Evolutionary conservation across 2,888 invertebrate genomes (phyloP).

Genomic region (Smittia aterrima): DNA sequence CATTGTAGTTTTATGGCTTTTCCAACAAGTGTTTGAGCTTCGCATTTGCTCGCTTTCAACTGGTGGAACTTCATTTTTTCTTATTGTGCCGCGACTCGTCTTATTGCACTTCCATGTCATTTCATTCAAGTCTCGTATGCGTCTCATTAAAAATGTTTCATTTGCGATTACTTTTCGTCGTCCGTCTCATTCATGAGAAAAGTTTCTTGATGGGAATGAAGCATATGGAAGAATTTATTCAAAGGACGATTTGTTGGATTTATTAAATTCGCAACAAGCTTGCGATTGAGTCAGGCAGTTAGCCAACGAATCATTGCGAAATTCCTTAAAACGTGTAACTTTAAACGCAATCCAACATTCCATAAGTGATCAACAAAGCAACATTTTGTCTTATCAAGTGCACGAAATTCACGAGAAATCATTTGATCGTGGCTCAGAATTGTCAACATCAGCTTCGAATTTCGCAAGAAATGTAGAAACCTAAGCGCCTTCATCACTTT

Average conservation of each 20-base stretch:
- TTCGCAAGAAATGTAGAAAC: background rate
- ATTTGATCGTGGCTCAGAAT: background rate
- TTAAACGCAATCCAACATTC: constrained; percentile 5
- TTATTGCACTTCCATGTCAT: background rate
- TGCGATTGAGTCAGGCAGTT: too few species aligned
- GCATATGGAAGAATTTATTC: too few species aligned
- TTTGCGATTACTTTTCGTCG: background rate
- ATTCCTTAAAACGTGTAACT: background rate
- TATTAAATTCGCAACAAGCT: too few species aligned
- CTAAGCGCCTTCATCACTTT: background rate
- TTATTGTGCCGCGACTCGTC: background rate
- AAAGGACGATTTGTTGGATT: too few species aligned
- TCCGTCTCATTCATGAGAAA: background rate
- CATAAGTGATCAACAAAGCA: background rate
- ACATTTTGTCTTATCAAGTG: constrained; percentile 10
- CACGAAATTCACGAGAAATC: background rate
- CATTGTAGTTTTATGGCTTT: background rate
- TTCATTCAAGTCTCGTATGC: constrained; percentile 2
- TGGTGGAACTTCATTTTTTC: background rate
- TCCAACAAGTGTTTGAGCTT: background rate
- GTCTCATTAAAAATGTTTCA: background rate
- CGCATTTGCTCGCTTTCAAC: background rate
- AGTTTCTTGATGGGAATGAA: too few species aligned
- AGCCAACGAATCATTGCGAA: background rate
- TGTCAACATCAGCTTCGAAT: background rate